Evolutionary conservation across 2,113 vertebrate genomes (phyloP).

Genomic region (Brachypteracias leptosomus): DNA sequence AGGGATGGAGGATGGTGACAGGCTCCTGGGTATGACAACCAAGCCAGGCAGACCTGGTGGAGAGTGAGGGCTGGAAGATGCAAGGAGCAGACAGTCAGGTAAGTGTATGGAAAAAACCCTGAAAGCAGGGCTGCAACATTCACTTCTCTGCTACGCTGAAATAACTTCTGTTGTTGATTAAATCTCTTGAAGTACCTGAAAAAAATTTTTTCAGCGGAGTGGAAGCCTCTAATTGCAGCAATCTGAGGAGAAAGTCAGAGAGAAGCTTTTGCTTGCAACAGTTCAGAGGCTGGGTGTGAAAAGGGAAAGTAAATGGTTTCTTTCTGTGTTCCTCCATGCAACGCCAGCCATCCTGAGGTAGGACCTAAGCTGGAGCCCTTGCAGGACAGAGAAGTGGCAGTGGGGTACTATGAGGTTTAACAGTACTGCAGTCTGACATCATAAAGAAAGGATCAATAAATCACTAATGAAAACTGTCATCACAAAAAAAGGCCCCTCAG

Average conservation of each 20-base stretch:
- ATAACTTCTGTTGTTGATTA: slow-evolving; percentile 30
- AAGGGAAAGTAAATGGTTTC: neutral
- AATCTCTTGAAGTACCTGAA: slow-evolving; percentile 29
- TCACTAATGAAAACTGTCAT: neutral
- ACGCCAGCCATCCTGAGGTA: neutral
- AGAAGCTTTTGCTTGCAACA: neutral
- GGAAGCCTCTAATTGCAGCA: slow-evolving; percentile 17
- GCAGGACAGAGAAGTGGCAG: neutral
- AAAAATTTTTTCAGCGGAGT: slow-evolving; percentile 10
- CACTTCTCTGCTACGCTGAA: neutral
- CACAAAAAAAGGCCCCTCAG: neutral
- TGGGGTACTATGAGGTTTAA: neutral
- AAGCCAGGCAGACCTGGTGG: neutral
- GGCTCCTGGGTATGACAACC: neutral
- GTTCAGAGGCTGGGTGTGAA: neutral
- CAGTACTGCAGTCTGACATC: neutral
- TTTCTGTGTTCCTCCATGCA: neutral
- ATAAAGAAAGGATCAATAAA: neutral
- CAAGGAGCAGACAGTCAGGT: neutral
- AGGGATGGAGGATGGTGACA: neutral
- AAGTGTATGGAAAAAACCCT: neutral
- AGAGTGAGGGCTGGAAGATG: neutral
- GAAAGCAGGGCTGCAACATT: neutral
- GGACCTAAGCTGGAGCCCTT: neutral
- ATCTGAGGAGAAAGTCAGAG: neutral